phyloP scores from a whole-genome alignment of 1,140 invertebrate genomes.

The Asobara japonica region DNA sequence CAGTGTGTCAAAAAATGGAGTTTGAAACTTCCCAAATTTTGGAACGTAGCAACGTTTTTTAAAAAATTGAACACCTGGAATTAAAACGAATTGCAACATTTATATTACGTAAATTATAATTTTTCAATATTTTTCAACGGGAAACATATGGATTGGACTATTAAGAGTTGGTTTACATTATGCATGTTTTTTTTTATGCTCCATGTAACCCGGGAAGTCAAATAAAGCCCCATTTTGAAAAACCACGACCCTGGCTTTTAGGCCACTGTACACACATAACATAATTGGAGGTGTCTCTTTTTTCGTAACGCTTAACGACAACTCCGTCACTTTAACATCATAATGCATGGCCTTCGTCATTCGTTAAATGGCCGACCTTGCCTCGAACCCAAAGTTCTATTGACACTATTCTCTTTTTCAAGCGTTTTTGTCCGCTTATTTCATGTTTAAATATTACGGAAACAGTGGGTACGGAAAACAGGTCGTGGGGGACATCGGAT shows the following conservation, averaged over 20 bases:
- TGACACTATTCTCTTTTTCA: constrained; percentile 13
- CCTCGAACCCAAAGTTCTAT: constrained; percentile 7
- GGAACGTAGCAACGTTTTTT: too few relatives aligned
- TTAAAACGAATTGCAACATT: too few relatives aligned
- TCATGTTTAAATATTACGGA: background rate
- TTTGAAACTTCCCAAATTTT: too few relatives aligned
- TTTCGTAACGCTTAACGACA: constrained; percentile 17
- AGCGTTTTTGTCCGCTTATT: background rate
- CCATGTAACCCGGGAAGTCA: too few relatives aligned
- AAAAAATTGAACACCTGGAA: too few relatives aligned
- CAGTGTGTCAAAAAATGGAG: too few relatives aligned
- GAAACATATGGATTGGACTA: too few relatives aligned
- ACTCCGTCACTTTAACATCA: constrained; percentile 22
- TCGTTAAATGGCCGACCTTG: constrained; percentile 19
- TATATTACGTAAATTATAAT: too few relatives aligned
- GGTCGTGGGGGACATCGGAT: too few relatives aligned
- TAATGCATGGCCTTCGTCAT: constrained; percentile 23
- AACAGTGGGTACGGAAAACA: background rate
- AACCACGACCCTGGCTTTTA: constrained; percentile 16
- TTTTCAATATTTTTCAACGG: too few relatives aligned
- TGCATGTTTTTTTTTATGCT: too few relatives aligned
- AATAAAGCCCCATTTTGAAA: background rate
- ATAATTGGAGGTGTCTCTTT: background rate
- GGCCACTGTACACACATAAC: background rate
- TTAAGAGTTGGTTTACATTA: too few relatives aligned